phyloP scores from a whole-genome alignment of 2,888 invertebrate species.

The Leuctra nigra region DNA sequence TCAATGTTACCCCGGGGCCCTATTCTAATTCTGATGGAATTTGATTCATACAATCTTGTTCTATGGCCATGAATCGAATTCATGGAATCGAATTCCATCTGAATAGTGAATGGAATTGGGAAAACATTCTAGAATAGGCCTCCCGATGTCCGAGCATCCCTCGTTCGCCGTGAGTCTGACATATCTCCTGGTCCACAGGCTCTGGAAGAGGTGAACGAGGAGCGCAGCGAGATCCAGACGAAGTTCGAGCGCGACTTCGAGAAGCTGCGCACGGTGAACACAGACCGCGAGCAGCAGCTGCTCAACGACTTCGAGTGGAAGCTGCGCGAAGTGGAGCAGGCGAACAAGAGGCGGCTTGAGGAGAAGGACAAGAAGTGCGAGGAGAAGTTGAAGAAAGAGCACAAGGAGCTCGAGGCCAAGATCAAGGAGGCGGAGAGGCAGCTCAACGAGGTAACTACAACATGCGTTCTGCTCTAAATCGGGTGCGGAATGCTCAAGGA shows the following conservation, averaged over 20 bases:
- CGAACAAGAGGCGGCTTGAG: constrained; percentile 54
- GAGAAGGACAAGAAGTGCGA: constrained; percentile 38
- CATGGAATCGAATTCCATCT: too few relatives aligned
- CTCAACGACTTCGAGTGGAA: constrained; percentile 81
- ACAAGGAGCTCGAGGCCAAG: constrained; percentile 31
- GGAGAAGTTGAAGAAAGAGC: constrained; percentile 31
- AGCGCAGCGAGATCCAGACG: constrained; percentile 49
- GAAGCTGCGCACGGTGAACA: constrained; percentile 56
- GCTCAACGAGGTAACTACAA: not conserved
- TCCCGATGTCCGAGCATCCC: too few relatives aligned
- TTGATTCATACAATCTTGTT: too few relatives aligned
- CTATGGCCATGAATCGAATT: too few relatives aligned
- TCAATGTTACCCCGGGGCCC: too few relatives aligned
- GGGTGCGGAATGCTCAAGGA: too few relatives aligned
- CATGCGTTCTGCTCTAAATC: not conserved
- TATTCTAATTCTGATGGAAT: too few relatives aligned
- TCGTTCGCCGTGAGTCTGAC: too few relatives aligned
- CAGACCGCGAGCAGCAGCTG: constrained; percentile 61
- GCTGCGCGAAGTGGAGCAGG: constrained; percentile 65
- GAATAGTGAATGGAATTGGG: too few relatives aligned
- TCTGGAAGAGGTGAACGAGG: constrained; percentile 53
- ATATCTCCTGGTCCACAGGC: constrained; percentile 39
- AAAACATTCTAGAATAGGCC: too few relatives aligned
- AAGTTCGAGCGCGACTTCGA: constrained; percentile 65
- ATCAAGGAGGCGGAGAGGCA: constrained; percentile 33